Evolutionary conservation across 2,797 vertebrate species (phyloP).

Genomic region (Parauchenoglanis ngamensis): DNA sequence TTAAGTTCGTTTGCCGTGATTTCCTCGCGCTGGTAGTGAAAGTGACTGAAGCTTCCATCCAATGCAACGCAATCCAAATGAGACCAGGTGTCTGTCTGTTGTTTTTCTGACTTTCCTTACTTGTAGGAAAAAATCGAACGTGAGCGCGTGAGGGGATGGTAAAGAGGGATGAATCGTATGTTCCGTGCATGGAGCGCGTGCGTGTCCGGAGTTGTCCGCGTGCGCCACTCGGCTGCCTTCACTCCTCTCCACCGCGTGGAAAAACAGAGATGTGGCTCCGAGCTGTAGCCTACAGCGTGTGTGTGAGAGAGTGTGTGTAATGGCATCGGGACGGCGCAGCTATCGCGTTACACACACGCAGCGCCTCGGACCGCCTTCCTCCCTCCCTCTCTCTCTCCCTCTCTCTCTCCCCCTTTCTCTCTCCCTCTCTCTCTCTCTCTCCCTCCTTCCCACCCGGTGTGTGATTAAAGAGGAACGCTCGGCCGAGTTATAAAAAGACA

Average conservation of each 20-base stretch:
- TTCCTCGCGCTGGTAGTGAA: slow-evolving; percentile 38
- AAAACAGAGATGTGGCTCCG: slow-evolving; percentile 15
- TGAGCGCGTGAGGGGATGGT: background rate
- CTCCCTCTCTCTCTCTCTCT: slow-evolving; percentile 58
- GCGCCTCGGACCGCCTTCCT: slow-evolving; percentile 73
- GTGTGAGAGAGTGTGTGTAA: slow-evolving; percentile 56
- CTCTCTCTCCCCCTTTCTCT: slow-evolving; percentile 25
- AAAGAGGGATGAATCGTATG: background rate
- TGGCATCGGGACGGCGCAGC: slow-evolving; percentile 69
- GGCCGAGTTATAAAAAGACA: slow-evolving; percentile 61
- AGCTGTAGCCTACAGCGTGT: slow-evolving; percentile 43
- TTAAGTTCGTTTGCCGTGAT: slow-evolving; percentile 22
- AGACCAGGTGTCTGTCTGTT: slow-evolving; percentile 12
- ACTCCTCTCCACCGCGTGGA: slow-evolving; percentile 4
- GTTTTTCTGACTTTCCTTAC: background rate
- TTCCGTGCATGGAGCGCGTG: slow-evolving; percentile 31
- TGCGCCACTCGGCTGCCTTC: background rate
- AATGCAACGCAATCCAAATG: slow-evolving; percentile 56
- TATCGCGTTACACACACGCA: slow-evolving; percentile 74
- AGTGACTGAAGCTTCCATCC: slow-evolving; percentile 37
- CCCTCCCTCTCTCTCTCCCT: slow-evolving; percentile 23
- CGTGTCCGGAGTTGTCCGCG: slow-evolving; percentile 29
- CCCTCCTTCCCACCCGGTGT: slow-evolving; percentile 50
- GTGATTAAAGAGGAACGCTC: slow-evolving; percentile 72
- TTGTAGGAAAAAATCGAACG: background rate